Evolutionary conservation across 1,140 invertebrate genomes (phyloP).

Genomic region (Onthophagus taurus): DNA sequence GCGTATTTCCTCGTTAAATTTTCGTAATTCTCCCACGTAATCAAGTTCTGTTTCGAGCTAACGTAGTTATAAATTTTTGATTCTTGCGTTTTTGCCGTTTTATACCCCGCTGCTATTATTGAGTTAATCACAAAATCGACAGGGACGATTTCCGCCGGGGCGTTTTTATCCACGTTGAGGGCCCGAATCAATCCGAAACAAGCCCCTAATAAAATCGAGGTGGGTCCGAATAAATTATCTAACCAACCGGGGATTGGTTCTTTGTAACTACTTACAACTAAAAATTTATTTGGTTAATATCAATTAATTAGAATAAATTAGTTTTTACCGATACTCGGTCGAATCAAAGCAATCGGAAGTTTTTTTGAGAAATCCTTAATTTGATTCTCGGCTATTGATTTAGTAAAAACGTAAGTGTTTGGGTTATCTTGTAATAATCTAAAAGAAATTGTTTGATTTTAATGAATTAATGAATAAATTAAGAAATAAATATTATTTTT

Average conservation of each 20-base stretch:
- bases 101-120: slow-evolving; percentile 49
- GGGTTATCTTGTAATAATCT: slow-evolving; percentile 50
- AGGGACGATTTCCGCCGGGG: slow-evolving; percentile 63
- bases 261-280: slow-evolving; percentile 61
- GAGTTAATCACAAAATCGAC: slow-evolving; percentile 69
- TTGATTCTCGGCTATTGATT: slow-evolving; percentile 68
- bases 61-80: slow-evolving; percentile 2
- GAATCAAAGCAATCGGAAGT: slow-evolving; percentile 63
- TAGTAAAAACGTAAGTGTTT: slow-evolving; percentile 80
- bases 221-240: slow-evolving; percentile 73
- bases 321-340: slow-evolving; percentile 57
- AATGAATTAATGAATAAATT: not conserved
- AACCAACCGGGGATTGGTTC: slow-evolving; percentile 67
- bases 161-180: slow-evolving; percentile 46
- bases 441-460: too few relatives aligned
- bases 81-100: not conserved
- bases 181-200: slow-evolving; percentile 58
- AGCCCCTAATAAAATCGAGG: slow-evolving; percentile 45
- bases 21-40: not conserved
- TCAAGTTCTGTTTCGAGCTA: not conserved
- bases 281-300: slow-evolving; percentile 9
- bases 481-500: too few relatives aligned
- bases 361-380: slow-evolving; percentile 52
- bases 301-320: not conserved
- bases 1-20: not conserved